Evolutionary conservation across 2,888 invertebrate species (phyloP), one percentile per base, ranked within the genome.

Genomic region (Terebella lapidaria): DNA sequence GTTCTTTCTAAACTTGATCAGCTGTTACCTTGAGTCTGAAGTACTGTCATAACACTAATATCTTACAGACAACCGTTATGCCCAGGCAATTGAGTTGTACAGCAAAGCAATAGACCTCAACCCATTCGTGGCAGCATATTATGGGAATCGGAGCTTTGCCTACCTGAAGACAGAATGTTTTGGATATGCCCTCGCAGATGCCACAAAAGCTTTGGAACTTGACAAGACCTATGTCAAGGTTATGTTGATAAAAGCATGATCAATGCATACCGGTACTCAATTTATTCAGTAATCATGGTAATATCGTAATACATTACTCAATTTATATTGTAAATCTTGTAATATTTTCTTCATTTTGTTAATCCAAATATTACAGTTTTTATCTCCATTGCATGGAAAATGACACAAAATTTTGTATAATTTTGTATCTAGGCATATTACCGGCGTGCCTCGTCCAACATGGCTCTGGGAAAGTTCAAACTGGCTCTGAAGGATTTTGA

Each of bases 381-480:
- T n/a, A n/a, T n/a, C n/a, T n/a, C n/a, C n/a, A n/a, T n/a, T n/a
- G n/a, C n/a, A n/a, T n/a, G n/a, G n/a, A n/a, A n/a, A n/a, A n/a
- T n/a, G n/a, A n/a, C n/a, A n/a, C n/a, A n/a, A n/a, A n/a, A n/a
- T n/a, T n/a, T n/a, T n/a, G n/a, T n/a, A n/a, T n/a, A n/a, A n/a
- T n/a, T n/a, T n/a, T n/a, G n/a, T 60, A 46, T 51, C 20, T 70
- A 81, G 84, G 97, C 94, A 0, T 99, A 94, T 80, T 99, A 97
- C 81, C 86, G 99, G 73, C 85, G 97, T 75, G 99, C 97, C 0
- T 93, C 94, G 1, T 90, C 99, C 30, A 87, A 94, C 75, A 97
- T 99, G 96, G 92, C 96, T 27, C 83, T 97, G 76, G 96, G 97
- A 70, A 95, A 95, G 84, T 96, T 94, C 82, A 96, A 95, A 84